Conservation (phyloP, 2,888 invertebrate genomes). For the Pristionchus fissidentatus region DNA sequence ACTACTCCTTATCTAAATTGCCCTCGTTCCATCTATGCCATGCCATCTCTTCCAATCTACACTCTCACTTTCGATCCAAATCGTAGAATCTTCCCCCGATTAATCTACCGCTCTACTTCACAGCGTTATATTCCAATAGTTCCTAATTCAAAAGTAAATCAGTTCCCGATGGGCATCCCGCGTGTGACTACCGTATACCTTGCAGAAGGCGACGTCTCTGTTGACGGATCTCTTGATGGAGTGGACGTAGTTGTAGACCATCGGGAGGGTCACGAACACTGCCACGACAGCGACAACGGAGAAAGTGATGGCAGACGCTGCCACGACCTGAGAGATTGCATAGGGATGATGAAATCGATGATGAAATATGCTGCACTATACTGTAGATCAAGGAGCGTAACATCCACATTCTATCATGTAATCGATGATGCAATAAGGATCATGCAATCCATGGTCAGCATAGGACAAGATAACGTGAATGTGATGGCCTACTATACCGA, state of each 20-base stretch:
- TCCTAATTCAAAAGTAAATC: neutral
- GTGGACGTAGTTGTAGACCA: constrained; percentile 59
- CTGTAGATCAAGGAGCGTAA: too few relatives aligned
- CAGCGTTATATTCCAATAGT: neutral
- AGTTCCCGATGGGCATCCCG: neutral
- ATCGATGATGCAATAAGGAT: too few relatives aligned
- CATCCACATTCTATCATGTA: too few relatives aligned
- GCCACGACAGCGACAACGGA: constrained; percentile 43
- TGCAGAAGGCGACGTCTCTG: constrained; percentile 62
- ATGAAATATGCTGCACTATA: too few relatives aligned
- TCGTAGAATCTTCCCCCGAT: neutral
- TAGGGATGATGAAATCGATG: too few relatives aligned
- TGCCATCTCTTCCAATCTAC: neutral
- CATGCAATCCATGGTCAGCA: too few relatives aligned
- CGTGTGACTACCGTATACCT: constrained; percentile 41
- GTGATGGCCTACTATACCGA: too few relatives aligned
- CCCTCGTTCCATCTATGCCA: too few relatives aligned
- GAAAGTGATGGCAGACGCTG: constrained; percentile 41
- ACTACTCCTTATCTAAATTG: too few relatives aligned
- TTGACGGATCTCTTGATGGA: constrained; percentile 59
- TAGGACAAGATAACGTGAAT: too few relatives aligned
- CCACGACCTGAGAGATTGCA: neutral
- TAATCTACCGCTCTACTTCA: neutral
- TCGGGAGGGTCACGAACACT: constrained; percentile 38
- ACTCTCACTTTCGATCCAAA: constrained; percentile 9